These are phyloP conservation scores for Herminia tarsipennalis DNA, from an alignment of 2,888 invertebrate genomes.

Conservation along the genomic window DNA sequence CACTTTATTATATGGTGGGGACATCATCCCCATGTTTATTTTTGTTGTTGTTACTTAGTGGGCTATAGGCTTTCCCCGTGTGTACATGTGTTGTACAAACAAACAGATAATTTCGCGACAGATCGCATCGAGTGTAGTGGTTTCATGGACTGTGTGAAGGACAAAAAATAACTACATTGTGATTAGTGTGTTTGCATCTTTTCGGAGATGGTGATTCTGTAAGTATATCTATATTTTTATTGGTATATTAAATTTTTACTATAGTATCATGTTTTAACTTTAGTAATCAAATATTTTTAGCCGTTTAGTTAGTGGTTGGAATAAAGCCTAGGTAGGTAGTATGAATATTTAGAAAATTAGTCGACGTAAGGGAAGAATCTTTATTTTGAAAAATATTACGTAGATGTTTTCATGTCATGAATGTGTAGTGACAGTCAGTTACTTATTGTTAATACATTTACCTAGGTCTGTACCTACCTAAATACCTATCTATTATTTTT, in stretches of 20 bases:
- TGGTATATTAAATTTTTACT: not conserved
- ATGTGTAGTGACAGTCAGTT: too few relatives aligned
- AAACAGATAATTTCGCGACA: slow-evolving; percentile 25
- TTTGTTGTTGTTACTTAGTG: slow-evolving; percentile 79
- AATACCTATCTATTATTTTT: too few relatives aligned
- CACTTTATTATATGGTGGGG: slow-evolving; percentile 62
- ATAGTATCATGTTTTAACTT: too few relatives aligned
- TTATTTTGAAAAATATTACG: too few relatives aligned
- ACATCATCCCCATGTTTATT: slow-evolving; percentile 82
- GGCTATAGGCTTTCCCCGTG: slow-evolving; percentile 72
- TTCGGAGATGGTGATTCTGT: slow-evolving; percentile 83
- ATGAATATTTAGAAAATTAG: too few relatives aligned
- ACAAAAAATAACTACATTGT: slow-evolving; percentile 48
- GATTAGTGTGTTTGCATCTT: slow-evolving; percentile 54
- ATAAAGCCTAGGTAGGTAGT: too few relatives aligned
- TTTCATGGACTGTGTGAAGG: slow-evolving; percentile 55
- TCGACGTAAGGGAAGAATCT: too few relatives aligned
- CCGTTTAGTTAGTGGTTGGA: too few relatives aligned
- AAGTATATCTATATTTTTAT: slow-evolving; percentile 52
- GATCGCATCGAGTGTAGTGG: slow-evolving; percentile 32
- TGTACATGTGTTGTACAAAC: slow-evolving; percentile 52
- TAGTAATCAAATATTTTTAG: too few relatives aligned
- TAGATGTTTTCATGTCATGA: too few relatives aligned
- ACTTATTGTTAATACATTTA: too few relatives aligned
- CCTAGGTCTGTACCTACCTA: too few relatives aligned